These are phyloP conservation scores for Cynodonichthys magdalenae DNA, from an alignment of 2,797 vertebrate genomes.

Conservation along the genomic window DNA sequence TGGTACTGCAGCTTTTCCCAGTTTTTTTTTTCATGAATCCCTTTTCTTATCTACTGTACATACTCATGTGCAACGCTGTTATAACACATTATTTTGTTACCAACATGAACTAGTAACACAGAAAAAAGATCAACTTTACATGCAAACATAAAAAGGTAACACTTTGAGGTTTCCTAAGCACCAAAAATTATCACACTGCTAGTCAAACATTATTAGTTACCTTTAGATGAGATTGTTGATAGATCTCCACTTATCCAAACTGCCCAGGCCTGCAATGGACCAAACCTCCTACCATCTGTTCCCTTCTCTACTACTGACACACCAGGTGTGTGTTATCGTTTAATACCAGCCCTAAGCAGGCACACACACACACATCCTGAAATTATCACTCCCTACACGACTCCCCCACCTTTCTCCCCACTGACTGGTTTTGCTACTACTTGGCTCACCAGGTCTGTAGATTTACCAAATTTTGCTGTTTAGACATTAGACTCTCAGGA, in stretches of 20 bases:
- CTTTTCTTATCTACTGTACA: slow-evolving; percentile 7
- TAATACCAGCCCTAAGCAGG: slow-evolving; percentile 51
- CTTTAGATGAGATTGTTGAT: slow-evolving; percentile 35
- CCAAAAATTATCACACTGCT: not conserved
- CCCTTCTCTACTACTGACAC: slow-evolving; percentile 53
- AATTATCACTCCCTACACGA: slow-evolving; percentile 28
- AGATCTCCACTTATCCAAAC: slow-evolving; percentile 17
- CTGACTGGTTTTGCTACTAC: slow-evolving; percentile 29
- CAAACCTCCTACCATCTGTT: slow-evolving; percentile 54
- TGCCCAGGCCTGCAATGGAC: slow-evolving; percentile 35
- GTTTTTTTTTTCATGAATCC: not conserved
- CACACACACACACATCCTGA: slow-evolving; percentile 35
- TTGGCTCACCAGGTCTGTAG: slow-evolving; percentile 45
- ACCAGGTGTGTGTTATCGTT: slow-evolving; percentile 58
- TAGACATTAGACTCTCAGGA: slow-evolving; percentile 42
- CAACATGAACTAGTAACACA: slow-evolving; percentile 5
- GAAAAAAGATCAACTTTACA: not conserved
- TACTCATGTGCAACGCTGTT: slow-evolving; percentile 9
- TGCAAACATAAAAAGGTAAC: not conserved
- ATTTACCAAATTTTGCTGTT: slow-evolving; percentile 46
- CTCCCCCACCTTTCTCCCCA: slow-evolving; percentile 22
- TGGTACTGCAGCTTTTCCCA: slow-evolving; percentile 52
- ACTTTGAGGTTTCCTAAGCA: no score
- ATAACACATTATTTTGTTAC: not conserved
- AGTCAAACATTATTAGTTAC: slow-evolving; percentile 44